These are phyloP conservation scores for Puma concolor DNA, from an alignment of 2,113 vertebrate species.

Conservation along the genomic window DNA sequence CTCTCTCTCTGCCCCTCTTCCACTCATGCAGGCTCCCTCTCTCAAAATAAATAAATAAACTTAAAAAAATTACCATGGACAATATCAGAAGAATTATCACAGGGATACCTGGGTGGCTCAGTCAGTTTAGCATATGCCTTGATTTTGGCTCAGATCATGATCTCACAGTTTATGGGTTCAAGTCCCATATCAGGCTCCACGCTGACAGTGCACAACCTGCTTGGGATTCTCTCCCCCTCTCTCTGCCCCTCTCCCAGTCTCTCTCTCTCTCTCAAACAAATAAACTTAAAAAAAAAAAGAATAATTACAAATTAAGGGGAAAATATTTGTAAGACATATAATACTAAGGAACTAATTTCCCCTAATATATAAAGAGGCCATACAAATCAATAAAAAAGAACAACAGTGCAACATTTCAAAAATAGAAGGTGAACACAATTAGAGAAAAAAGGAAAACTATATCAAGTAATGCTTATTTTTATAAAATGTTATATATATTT, in stretches of 20 bases:
- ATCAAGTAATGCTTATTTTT: neutral
- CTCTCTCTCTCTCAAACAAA: no score
- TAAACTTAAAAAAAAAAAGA: neutral
- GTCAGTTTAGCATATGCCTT: no score
- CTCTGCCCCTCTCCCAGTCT: no score
- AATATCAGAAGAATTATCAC: slow-evolving; percentile 13
- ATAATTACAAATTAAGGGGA: neutral
- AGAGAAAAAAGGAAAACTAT: neutral
- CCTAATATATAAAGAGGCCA: neutral
- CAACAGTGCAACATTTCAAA: slow-evolving; percentile 19
- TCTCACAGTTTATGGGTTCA: no score
- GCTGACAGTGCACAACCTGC: no score
- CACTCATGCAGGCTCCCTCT: no score
- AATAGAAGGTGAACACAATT: slow-evolving; percentile 16
- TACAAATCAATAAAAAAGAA: neutral
- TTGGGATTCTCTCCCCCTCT: no score
- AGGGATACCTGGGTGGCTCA: neutral
- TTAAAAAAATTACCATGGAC: neutral
- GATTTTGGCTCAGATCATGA: no score
- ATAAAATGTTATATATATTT: neutral
- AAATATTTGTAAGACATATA: neutral
- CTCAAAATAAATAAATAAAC: no score
- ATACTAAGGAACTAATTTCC: neutral
- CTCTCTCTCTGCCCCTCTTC: no score
- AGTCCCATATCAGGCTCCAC: no score